phyloP scores from a whole-genome alignment of 2,797 vertebrate species.

The Bovichtus diacanthus region DNA sequence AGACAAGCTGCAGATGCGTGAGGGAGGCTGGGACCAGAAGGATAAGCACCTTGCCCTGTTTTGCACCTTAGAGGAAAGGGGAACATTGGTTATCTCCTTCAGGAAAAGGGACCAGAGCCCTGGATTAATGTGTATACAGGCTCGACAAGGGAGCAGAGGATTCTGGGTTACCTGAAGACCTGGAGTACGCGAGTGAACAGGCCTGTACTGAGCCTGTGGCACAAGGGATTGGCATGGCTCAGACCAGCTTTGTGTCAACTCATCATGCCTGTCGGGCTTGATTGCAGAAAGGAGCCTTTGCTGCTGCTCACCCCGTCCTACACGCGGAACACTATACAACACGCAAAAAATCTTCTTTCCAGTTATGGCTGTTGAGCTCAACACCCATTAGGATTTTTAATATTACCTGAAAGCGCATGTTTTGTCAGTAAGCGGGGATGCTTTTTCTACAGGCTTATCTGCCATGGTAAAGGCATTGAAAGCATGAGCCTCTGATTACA shows the following conservation, averaged over 20 bases:
- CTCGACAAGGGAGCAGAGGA: conserved; percentile 76
- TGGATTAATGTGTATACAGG: conserved; percentile 86
- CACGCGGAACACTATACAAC: conserved; percentile 86
- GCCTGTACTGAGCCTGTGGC: conserved; percentile 82
- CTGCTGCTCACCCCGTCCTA: conserved; percentile 74
- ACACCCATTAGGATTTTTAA: conserved; percentile 84
- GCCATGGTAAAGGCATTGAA: conserved; percentile 90
- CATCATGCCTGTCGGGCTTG: conserved; percentile 91
- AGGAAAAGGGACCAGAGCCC: conserved; percentile 65
- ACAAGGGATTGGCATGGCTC: conserved; percentile 82
- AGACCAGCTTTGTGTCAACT: conserved; percentile 85
- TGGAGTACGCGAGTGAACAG: conserved; percentile 82
- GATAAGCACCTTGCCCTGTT: conserved; percentile 66
- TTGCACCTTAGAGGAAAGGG: conserved; percentile 55
- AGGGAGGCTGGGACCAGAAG: conserved; percentile 61
- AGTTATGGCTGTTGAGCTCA: conserved; percentile 87
- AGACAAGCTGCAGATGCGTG: conserved; percentile 68
- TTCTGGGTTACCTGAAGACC: conserved; percentile 80
- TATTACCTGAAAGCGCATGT: conserved; percentile 75
- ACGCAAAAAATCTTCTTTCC: conserved; percentile 88
- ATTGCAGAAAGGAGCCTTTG: conserved; percentile 85
- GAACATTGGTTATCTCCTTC: conserved; percentile 66
- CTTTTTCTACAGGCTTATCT: conserved; percentile 87
- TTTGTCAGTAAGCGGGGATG: conserved; percentile 83
- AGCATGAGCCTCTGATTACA: conserved; percentile 92